Percentiles rank a stretch among this genome's conserved stretches.
These are phyloP conservation scores for Barbus barbus DNA, from an alignment of 2,113 vertebrate genomes.

Conservation along the genomic window DNA sequence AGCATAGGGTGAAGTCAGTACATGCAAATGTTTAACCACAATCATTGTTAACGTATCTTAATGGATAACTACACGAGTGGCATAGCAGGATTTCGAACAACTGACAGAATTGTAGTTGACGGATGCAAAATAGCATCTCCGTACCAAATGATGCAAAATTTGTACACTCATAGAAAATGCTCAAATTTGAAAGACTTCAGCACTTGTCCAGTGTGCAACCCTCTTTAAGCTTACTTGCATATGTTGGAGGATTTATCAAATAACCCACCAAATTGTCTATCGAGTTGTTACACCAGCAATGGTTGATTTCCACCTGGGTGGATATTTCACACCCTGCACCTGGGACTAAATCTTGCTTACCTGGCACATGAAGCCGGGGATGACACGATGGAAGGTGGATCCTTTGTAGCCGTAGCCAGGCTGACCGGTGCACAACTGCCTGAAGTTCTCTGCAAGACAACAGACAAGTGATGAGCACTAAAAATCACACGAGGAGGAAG, in stretches of 20 bases:
- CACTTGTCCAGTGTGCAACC: too few species aligned
- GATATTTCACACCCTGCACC: too few species aligned
- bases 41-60: too few species aligned
- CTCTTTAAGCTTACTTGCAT: too few species aligned
- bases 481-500: not conserved
- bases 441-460: slow-evolving; percentile 83
- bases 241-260: not conserved
- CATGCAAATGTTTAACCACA: too few species aligned
- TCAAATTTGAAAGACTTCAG: too few species aligned
- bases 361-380: slow-evolving; percentile 94
- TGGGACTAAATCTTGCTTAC: slow-evolving; percentile 64
- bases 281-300: not conserved
- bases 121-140: too few species aligned
- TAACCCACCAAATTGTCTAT: not conserved
- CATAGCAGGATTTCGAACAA: too few species aligned
- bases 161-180: too few species aligned
- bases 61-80: too few species aligned
- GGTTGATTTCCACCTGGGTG: not conserved
- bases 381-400: slow-evolving; percentile 90
- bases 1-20: not conserved
- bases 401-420: slow-evolving; percentile 92
- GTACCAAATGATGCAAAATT: too few species aligned
- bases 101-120: too few species aligned
- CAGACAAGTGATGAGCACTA: not conserved
- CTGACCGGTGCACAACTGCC: slow-evolving; percentile 85